Conservation (phyloP, 2,888 invertebrate genomes). For the Drosophila macrospina region DNA sequence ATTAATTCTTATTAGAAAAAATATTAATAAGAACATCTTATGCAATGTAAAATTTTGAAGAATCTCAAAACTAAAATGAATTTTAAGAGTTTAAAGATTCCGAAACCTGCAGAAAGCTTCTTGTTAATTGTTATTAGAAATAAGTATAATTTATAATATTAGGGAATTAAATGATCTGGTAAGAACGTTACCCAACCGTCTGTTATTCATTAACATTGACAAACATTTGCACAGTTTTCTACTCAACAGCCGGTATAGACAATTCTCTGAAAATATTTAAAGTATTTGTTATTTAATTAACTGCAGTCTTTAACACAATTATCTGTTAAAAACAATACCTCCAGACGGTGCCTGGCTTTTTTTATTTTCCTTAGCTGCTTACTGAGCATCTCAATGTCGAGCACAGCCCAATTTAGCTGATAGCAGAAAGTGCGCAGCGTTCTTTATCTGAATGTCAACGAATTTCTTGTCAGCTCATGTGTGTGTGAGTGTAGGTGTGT, state of each 20-base stretch:
- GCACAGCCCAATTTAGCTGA: slow-evolving; percentile 53
- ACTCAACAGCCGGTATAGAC: not conserved
- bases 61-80: too few species aligned
- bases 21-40: too few species aligned
- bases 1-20: too few species aligned
- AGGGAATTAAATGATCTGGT: too few species aligned
- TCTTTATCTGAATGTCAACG: slow-evolving; percentile 73
- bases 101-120: not conserved
- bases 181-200: too few species aligned
- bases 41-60: too few species aligned
- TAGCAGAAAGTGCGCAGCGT: slow-evolving; percentile 69
- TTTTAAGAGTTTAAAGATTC: too few species aligned
- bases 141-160: too few species aligned
- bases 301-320: not conserved
- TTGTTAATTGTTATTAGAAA: too few species aligned
- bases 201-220: too few species aligned
- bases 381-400: slow-evolving; percentile 39
- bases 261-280: not conserved
- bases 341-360: not conserved
- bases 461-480: slow-evolving; percentile 41
- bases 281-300: not conserved
- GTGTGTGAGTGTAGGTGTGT: slow-evolving; percentile 19
- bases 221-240: slow-evolving; percentile 3
- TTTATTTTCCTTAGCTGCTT: slow-evolving; percentile 17
- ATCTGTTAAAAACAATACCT: not conserved